These are phyloP conservation scores for Stichopus chloronotus DNA, from an alignment of 35 echinoderm and acorn worm species.

Conservation along the genomic window DNA sequence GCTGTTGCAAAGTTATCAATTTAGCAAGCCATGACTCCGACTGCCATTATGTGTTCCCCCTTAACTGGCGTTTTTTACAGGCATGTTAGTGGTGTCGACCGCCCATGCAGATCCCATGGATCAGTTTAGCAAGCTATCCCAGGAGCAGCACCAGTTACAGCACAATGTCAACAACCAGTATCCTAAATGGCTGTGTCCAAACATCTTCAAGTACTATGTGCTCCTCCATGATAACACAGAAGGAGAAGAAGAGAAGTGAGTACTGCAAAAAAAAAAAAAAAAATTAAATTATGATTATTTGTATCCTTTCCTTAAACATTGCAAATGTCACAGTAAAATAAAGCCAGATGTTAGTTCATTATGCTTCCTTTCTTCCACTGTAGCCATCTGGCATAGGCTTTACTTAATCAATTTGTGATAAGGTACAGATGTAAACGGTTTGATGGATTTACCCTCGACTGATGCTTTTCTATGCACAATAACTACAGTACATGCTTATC, in stretches of 20 bases:
- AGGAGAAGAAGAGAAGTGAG: constrained; percentile 99
- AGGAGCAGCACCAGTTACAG: constrained; percentile 93
- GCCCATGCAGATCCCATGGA: constrained; percentile 91
- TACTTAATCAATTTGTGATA: too few relatives aligned
- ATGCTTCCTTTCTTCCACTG: too few relatives aligned
- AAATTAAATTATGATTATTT: background rate
- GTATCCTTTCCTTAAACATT: background rate
- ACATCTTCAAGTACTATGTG: constrained; percentile 98
- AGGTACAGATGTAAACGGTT: background rate
- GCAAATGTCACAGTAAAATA: background rate
- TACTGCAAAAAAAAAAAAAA: background rate
- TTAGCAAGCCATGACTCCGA: background rate
- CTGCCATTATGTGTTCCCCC: background rate
- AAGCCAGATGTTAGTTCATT: too few relatives aligned
- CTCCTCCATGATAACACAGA: constrained; percentile 96
- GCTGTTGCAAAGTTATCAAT: too few relatives aligned
- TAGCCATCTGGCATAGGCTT: too few relatives aligned
- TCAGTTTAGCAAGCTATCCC: constrained; percentile 92
- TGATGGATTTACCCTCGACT: background rate
- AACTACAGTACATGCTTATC: too few relatives aligned
- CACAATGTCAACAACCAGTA: constrained; percentile 66
- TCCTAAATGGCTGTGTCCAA: constrained; percentile 94
- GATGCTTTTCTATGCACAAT: too few relatives aligned
- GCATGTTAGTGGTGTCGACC: constrained; percentile 96
- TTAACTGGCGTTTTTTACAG: constrained; percentile 63